Conservation (phyloP, 2,113 vertebrate genomes). For the Notothenia coriiceps region DNA sequence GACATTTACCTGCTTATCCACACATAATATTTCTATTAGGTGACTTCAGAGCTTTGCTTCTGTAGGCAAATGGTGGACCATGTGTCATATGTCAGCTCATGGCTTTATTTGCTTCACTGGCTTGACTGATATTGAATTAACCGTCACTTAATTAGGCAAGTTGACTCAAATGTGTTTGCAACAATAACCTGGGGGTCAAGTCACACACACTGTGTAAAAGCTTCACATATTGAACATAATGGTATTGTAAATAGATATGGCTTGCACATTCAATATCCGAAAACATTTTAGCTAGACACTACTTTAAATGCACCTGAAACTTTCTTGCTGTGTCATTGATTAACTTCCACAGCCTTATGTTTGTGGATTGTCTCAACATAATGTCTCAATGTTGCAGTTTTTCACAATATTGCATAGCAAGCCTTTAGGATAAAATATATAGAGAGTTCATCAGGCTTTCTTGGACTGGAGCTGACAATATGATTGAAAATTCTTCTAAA, state of each 20-base stretch:
- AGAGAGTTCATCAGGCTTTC: neutral
- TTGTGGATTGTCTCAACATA: neutral
- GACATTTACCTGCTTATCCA: slow-evolving; percentile 71
- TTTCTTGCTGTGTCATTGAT: too few species aligned
- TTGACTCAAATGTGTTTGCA: slow-evolving; percentile 32
- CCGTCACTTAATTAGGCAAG: slow-evolving; percentile 33
- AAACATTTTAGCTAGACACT: slow-evolving; percentile 20
- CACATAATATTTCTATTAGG: slow-evolving; percentile 61
- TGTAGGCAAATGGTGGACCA: slow-evolving; percentile 58
- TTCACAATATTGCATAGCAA: neutral
- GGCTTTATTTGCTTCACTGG: slow-evolving; percentile 54
- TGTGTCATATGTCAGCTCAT: slow-evolving; percentile 77
- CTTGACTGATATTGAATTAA: slow-evolving; percentile 54
- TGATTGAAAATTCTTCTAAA: slow-evolving; percentile 22
- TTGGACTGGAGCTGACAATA: neutral
- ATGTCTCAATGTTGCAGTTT: neutral
- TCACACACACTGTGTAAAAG: neutral
- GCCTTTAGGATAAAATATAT: neutral
- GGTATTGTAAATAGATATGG: neutral
- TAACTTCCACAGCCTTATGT: too few species aligned
- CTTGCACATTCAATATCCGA: neutral
- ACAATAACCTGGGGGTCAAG: neutral
- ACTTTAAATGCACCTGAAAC: too few species aligned
- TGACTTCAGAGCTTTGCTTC: slow-evolving; percentile 62
- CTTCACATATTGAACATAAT: neutral